phyloP scores from a whole-genome alignment of 2,888 invertebrate species.

The Cheilosia vulpina region DNA sequence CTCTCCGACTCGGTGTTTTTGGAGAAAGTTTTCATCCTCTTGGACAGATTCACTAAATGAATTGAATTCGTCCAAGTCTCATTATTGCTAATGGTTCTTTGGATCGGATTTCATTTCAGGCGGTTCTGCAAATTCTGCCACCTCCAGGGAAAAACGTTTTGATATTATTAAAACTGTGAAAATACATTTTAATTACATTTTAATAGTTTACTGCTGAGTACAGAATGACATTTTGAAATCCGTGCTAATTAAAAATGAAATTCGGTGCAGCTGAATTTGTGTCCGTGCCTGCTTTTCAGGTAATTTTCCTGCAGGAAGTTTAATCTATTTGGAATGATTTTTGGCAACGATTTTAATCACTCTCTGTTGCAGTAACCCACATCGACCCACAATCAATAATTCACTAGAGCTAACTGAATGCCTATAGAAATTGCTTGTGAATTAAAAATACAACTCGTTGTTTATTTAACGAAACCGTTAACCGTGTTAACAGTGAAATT shows the following conservation, averaged over 20 bases:
- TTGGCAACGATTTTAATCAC: no score
- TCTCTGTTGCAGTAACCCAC: no score
- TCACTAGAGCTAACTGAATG: no score
- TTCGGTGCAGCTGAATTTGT: background rate
- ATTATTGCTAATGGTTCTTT: slow-evolving; percentile 26
- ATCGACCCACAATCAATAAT: no score
- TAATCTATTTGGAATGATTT: no score
- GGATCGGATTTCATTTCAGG: slow-evolving; percentile 7
- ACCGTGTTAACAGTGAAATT: no score
- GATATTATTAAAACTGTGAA: background rate
- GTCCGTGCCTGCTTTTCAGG: no score
- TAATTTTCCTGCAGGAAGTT: no score
- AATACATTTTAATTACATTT: slow-evolving; percentile 4
- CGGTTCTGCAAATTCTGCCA: background rate
- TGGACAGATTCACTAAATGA: slow-evolving; percentile 23
- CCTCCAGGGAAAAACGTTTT: background rate
- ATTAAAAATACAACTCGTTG: no score
- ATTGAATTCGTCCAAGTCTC: slow-evolving; percentile 33
- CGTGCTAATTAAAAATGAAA: background rate
- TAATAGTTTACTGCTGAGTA: background rate
- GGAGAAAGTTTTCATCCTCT: slow-evolving; percentile 8
- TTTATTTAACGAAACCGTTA: no score
- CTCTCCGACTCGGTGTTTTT: background rate
- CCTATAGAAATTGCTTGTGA: no score
- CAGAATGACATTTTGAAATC: background rate